phyloP scores from a whole-genome alignment of 2,113 vertebrate genomes.

The Philantomba maxwellii region DNA sequence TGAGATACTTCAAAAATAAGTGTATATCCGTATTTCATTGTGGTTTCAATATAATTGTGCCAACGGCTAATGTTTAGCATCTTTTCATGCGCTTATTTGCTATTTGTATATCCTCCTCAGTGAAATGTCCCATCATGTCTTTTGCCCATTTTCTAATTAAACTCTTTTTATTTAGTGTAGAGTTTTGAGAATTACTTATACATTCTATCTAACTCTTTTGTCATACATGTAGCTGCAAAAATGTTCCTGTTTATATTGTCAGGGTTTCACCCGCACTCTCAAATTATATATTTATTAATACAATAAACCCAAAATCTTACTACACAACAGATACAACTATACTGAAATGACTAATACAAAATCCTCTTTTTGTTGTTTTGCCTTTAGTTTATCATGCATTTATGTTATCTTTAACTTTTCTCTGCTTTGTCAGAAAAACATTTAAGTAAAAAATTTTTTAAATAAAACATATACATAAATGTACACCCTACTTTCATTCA shows the following conservation, averaged over 20 bases:
- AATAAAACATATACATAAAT: neutral
- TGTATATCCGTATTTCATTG: neutral
- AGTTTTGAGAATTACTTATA: slow-evolving; percentile 2
- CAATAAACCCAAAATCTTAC: neutral
- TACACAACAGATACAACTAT: neutral
- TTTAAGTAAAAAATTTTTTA: neutral
- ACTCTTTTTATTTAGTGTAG: neutral
- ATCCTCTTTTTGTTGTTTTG: neutral
- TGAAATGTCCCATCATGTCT: neutral
- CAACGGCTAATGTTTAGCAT: neutral
- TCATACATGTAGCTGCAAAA: neutral
- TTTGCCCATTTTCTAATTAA: neutral
- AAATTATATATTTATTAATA: neutral
- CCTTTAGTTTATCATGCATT: neutral
- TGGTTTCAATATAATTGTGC: neutral
- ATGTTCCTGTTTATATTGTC: neutral
- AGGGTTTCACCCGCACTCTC: neutral
- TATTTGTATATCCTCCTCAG: neutral
- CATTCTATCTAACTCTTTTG: neutral
- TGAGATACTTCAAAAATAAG: neutral
- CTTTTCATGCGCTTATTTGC: neutral
- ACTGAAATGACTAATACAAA: neutral
- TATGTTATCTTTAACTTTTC: neutral
- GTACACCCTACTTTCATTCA: neutral
- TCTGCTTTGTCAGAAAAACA: neutral